Conservation (phyloP, 2,797 vertebrate species). For the Phaenicophaeus curvirostris region DNA sequence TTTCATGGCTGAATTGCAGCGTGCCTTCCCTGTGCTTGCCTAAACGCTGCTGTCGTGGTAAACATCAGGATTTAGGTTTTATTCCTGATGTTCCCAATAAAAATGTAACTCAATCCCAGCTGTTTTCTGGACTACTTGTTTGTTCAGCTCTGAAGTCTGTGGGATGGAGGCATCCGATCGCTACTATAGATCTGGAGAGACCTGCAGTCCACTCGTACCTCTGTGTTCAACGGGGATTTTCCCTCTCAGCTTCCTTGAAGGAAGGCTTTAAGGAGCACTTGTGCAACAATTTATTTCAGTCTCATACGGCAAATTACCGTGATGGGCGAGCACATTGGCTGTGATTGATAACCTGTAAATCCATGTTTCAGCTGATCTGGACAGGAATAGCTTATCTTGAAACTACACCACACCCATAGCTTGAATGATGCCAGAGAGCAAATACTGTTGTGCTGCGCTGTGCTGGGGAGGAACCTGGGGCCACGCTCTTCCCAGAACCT, state of each 20-base stretch:
- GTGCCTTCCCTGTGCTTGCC: not conserved
- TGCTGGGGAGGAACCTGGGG: not conserved
- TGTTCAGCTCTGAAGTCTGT: not conserved
- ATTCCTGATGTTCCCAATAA: constrained; percentile 18
- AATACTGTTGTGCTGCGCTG: not conserved
- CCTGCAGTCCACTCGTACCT: not conserved
- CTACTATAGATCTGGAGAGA: not conserved
- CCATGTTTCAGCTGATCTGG: not conserved
- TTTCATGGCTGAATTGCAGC: not conserved
- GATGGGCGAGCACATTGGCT: not conserved
- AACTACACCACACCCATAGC: not conserved
- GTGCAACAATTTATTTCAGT: not conserved
- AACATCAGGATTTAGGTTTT: not conserved
- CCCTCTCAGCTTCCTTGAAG: not conserved
- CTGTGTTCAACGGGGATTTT: not conserved
- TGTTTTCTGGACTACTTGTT: not conserved
- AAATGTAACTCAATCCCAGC: not conserved
- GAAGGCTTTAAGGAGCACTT: not conserved
- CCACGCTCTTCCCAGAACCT: not conserved
- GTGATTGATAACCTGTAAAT: not conserved
- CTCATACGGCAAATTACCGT: not conserved
- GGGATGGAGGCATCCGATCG: not conserved
- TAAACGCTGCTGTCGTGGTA: not conserved
- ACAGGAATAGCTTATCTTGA: not conserved
- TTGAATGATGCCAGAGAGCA: not conserved